Percentiles rank a stretch among this genome's conserved stretches.
Conservation (phyloP, 1,140 invertebrate species). For the Drosophila orena region DNA sequence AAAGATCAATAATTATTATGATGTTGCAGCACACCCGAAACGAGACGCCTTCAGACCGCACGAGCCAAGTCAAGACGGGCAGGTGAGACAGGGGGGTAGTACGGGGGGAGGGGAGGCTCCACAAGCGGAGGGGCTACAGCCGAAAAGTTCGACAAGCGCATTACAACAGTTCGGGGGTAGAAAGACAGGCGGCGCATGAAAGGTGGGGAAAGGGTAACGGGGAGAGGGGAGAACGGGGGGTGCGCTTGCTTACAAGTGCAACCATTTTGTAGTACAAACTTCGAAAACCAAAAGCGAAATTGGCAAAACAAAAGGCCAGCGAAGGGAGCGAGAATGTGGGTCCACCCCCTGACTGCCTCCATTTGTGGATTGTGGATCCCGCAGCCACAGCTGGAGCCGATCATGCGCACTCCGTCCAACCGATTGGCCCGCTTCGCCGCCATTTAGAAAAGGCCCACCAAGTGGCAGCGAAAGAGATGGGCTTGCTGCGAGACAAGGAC, state of each 20-base stretch:
- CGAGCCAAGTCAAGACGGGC: conserved; percentile 65
- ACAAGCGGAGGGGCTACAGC: conserved; percentile 48
- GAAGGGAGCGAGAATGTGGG: neutral
- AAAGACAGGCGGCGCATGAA: neutral
- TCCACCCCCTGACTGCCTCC: conserved; percentile 57
- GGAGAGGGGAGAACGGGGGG: conserved; percentile 15
- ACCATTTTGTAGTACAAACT: conserved; percentile 84
- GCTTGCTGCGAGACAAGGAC: conserved; percentile 35
- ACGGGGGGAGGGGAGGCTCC: neutral
- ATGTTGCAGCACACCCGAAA: conserved; percentile 67
- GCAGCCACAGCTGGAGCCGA: conserved; percentile 38
- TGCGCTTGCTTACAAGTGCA: conserved; percentile 83
- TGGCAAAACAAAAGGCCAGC: conserved; percentile 70
- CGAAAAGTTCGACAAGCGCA: conserved; percentile 82
- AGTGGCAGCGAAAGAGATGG: neutral
- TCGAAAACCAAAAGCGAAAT: conserved; percentile 84
- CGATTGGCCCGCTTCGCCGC: conserved; percentile 84
- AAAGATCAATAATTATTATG: conserved; percentile 84
- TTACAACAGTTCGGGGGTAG: conserved; percentile 69
- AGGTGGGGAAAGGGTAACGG: neutral
- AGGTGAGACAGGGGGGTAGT: conserved; percentile 39
- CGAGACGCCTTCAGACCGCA: conserved; percentile 44
- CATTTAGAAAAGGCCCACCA: conserved; percentile 68
- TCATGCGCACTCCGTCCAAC: conserved; percentile 74
- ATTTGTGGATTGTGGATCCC: conserved; percentile 67